A percentile compares a stretch with the other conserved stretches of the same genome.
Conservation (phyloP, 2,113 vertebrate species). For the Lathamus discolor region DNA sequence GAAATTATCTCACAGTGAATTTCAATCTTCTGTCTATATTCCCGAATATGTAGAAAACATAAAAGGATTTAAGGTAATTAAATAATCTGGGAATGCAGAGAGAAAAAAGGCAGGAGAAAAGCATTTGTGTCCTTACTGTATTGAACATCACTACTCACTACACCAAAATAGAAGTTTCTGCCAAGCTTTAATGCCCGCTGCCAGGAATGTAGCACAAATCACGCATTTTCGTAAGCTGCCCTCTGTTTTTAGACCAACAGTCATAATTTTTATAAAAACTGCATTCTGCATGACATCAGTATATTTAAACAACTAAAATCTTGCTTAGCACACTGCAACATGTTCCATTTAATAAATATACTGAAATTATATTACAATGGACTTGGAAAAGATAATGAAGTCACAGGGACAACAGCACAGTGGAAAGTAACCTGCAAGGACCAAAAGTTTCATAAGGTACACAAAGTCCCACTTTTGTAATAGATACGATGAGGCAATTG, state of each 20-base stretch:
- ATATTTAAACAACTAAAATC: slow-evolving; percentile 48
- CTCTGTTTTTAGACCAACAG: slow-evolving; percentile 39
- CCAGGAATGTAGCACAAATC: slow-evolving; percentile 15
- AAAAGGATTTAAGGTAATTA: slow-evolving; percentile 1
- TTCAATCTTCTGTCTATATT: slow-evolving; percentile 11
- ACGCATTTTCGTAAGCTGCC: slow-evolving; percentile 39
- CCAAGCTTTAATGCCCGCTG: background rate
- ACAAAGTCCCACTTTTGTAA: background rate
- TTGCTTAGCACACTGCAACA: slow-evolving; percentile 34
- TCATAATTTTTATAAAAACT: slow-evolving; percentile 28
- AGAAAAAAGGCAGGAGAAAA: background rate
- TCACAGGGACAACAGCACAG: slow-evolving; percentile 6
- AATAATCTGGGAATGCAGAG: background rate
- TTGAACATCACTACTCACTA: slow-evolving; percentile 17
- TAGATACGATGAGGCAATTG: background rate
- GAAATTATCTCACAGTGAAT: background rate
- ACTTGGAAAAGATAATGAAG: slow-evolving; percentile 24
- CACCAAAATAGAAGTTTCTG: slow-evolving; percentile 22
- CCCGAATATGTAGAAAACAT: background rate
- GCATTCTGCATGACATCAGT: slow-evolving; percentile 23
- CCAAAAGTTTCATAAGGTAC: slow-evolving; percentile 27
- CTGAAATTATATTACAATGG: slow-evolving; percentile 11
- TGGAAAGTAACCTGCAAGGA: slow-evolving; percentile 36
- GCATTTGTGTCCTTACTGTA: background rate
- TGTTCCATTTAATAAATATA: slow-evolving; percentile 24